phyloP scores from a whole-genome alignment of 2,797 vertebrate genomes.

The Chaetophractus vellerosus region DNA sequence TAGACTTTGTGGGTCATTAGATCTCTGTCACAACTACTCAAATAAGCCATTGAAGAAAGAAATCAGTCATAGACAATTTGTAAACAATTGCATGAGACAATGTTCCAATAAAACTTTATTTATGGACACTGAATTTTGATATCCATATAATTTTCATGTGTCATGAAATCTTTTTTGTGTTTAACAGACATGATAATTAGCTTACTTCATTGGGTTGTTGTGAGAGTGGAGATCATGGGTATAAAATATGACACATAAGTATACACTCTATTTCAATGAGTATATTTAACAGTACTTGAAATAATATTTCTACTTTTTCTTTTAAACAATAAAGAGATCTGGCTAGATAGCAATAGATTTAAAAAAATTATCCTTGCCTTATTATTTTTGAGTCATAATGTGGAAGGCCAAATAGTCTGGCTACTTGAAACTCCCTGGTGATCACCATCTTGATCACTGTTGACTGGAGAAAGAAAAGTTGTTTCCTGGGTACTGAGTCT shows the following conservation, averaged over 20 bases:
- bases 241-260: not conserved
- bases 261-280: not conserved
- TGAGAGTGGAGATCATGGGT: not conserved
- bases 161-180: not conserved
- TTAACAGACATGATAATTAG: not conserved
- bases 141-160: not conserved
- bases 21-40: not conserved
- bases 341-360: not conserved
- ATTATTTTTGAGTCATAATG: not conserved
- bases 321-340: not conserved
- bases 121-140: not conserved
- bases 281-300: not conserved
- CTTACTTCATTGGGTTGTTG: not conserved
- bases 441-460: not conserved
- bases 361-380: not conserved
- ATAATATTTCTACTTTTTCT: not conserved
- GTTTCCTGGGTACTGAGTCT: not conserved
- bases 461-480: not conserved
- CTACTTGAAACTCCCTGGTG: not conserved
- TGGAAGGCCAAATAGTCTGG: not conserved
- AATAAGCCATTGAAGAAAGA: rapidly evolving
- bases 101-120: not conserved
- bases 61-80: not conserved
- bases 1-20: not conserved
- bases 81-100: not conserved